Evolutionary conservation across 2,888 invertebrate species (phyloP).

Genomic region (Ochropleura plecta): DNA sequence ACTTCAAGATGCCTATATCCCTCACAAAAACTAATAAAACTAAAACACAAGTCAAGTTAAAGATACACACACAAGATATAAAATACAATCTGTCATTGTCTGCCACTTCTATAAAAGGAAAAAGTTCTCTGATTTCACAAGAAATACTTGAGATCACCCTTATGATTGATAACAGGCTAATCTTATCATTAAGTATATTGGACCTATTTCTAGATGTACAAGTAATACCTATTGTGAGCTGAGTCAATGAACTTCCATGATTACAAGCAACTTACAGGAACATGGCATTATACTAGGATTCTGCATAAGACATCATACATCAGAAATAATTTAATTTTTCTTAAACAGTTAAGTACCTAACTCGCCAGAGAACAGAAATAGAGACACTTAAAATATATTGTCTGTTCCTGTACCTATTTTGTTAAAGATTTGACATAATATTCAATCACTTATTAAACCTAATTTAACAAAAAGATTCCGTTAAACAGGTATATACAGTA

Average conservation of each 20-base stretch:
- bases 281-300: not conserved
- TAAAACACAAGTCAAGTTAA: no score
- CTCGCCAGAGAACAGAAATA: not conserved
- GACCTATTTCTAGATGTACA: constrained; percentile 14
- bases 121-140: constrained; percentile 29
- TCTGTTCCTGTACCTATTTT: no score
- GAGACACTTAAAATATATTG: not conserved
- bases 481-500: not conserved
- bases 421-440: not conserved
- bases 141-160: constrained; percentile 46
- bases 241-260: constrained; percentile 8
- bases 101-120: constrained; percentile 33
- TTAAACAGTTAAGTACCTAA: not conserved
- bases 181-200: constrained; percentile 43
- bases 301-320: not conserved
- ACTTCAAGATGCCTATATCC: not conserved
- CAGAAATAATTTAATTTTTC: no score
- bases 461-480: not conserved
- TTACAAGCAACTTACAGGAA: not conserved
- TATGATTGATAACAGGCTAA: constrained; percentile 41
- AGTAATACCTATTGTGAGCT: constrained; percentile 6
- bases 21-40: not conserved
- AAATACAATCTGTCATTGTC: constrained; percentile 55
- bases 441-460: not conserved
- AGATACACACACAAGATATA: constrained; percentile 5